These are phyloP conservation scores for Sarotherodon lohbergeri DNA, from an alignment of 2,113 vertebrate genomes.

Conservation along the genomic window DNA sequence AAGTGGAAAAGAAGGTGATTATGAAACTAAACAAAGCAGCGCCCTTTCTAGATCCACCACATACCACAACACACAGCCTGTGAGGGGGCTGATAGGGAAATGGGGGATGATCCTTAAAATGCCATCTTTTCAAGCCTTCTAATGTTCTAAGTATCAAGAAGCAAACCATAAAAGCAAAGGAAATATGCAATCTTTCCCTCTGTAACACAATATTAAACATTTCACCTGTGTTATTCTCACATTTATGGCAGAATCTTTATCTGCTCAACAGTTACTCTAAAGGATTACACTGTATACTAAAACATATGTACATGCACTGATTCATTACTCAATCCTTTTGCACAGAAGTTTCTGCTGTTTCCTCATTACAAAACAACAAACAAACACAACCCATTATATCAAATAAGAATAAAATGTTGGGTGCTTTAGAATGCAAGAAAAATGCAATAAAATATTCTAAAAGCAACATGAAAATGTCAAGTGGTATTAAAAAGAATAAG, in stretches of 20 bases:
- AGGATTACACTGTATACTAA: not conserved
- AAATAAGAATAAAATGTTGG: not conserved
- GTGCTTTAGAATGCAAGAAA: not conserved
- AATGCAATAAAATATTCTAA: not conserved
- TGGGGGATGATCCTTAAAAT: not conserved
- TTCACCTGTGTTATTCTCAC: not conserved
- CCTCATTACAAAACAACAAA: not conserved
- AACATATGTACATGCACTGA: not conserved
- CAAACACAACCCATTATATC: not conserved
- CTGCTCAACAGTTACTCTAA: not conserved
- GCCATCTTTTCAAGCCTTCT: not conserved
- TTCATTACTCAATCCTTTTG: not conserved
- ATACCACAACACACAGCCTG: conserved; percentile 2
- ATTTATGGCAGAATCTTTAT: not conserved
- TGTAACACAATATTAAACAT: not conserved
- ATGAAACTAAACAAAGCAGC: not conserved
- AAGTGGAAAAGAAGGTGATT: not conserved
- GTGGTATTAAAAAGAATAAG: not conserved
- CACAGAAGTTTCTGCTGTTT: not conserved
- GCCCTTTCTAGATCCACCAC: not conserved
- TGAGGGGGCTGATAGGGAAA: not conserved
- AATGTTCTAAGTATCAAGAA: not conserved
- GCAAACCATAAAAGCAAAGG: not conserved
- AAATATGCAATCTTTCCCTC: not conserved
- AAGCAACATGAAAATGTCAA: not conserved